These are phyloP conservation scores for Netelia fuscicornis DNA, from an alignment of 2,888 invertebrate species.

Conservation along the genomic window DNA sequence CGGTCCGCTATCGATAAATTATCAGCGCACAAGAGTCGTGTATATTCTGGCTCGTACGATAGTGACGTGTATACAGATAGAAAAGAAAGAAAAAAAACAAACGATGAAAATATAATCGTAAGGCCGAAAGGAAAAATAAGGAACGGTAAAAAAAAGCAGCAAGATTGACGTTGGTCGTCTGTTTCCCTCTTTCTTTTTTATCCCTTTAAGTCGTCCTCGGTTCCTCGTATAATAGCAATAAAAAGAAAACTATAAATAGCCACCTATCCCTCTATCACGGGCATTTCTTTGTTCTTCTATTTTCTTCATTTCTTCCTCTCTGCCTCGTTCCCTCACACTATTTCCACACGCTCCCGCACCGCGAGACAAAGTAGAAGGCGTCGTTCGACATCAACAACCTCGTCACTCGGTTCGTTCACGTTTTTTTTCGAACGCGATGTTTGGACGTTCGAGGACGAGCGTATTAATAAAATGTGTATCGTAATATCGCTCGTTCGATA, in stretches of 20 bases:
- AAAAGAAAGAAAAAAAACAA: not conserved
- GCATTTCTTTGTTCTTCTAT: constrained; percentile 19
- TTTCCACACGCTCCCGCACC: not conserved
- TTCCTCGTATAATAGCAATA: constrained; percentile 37
- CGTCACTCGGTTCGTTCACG: not conserved
- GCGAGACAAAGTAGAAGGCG: not conserved
- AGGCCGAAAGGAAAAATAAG: not conserved
- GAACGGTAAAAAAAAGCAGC: constrained; percentile 7
- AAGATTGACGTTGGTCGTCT: constrained; percentile 15
- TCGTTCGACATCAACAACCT: not conserved
- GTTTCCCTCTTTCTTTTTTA: not conserved
- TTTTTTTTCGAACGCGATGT: not conserved
- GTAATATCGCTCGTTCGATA: no score
- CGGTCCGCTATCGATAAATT: not conserved
- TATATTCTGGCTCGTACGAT: not conserved
- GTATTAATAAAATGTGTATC: not conserved
- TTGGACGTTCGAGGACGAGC: not conserved
- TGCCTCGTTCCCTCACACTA: not conserved
- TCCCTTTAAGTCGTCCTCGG: constrained; percentile 13
- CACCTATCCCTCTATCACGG: constrained; percentile 35
- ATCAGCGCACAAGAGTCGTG: not conserved
- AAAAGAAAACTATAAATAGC: constrained; percentile 53
- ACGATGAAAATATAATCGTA: not conserved
- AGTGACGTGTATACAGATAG: not conserved
- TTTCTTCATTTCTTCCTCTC: constrained; percentile 29